Conservation (phyloP, 35 echinoderm and acorn worm genomes). For the Ptychodera flava region DNA sequence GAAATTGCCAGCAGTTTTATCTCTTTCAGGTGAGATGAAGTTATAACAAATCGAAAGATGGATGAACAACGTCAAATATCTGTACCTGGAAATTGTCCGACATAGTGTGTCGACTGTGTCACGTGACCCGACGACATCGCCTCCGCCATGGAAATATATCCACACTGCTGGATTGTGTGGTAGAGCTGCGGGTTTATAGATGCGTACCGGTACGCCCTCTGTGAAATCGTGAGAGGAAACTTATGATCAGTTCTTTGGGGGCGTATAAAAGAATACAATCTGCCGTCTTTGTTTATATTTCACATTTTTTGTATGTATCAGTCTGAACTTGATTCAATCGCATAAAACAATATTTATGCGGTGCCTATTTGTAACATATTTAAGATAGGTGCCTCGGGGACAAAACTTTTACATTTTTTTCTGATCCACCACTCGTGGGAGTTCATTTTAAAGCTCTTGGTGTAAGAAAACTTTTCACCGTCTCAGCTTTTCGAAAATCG, state of each 20-base stretch:
- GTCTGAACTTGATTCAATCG: too few relatives aligned
- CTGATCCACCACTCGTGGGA: too few relatives aligned
- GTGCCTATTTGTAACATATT: neutral
- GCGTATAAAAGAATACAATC: neutral
- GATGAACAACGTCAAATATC: neutral
- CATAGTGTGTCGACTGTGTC: neutral
- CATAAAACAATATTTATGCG: neutral
- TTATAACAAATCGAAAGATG: neutral
- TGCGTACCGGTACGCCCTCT: neutral
- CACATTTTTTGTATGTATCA: neutral
- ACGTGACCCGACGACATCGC: neutral
- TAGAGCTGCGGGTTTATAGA: neutral
- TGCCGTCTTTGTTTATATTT: neutral
- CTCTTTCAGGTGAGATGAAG: too few relatives aligned
- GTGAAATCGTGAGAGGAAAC: neutral
- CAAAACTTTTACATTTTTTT: too few relatives aligned
- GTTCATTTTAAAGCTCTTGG: too few relatives aligned
- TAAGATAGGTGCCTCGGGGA: neutral
- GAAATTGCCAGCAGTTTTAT: too few relatives aligned
- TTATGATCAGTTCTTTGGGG: neutral
- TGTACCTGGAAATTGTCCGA: neutral
- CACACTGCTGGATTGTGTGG: neutral
- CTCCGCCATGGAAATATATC: neutral
- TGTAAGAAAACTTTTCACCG: too few relatives aligned
- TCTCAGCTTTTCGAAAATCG: too few relatives aligned